Evolutionary conservation across 2,888 invertebrate genomes (phyloP), one percentile per base, ranked within the genome.

Genomic region (Plagiodera versicolora): DNA sequence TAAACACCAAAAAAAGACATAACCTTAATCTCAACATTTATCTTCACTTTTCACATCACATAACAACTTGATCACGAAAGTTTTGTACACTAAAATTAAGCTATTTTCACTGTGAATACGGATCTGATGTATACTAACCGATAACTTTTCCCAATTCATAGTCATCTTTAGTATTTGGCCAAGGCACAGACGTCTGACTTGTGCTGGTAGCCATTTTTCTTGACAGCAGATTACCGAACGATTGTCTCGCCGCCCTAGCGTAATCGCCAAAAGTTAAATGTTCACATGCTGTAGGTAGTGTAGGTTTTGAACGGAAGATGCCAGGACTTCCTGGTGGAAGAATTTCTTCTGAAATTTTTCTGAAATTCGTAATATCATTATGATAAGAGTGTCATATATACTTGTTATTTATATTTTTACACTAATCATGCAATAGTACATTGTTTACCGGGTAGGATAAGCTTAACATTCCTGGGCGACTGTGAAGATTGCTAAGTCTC

Each of bases 121-220:
- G 70, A 63, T 67, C 63, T 57, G 58, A 59, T 65, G 44, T 66
- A 67, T 77, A 86, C 87, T 84, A 82, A 92, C 94, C 94, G 77
- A 97, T 96, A 75, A 96, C 92, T 83, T 96, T 95, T 72, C 90
- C 88, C 74, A 97, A 82, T 82, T 95, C 94, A 82, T 97, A 97
- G 81, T 94, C 93, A 77, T 94, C 92, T 81, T 92, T 91, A 76
- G 87, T 89, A 83, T 94, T 95, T 67, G 95, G 90, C 96, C 96
- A 96, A 79, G 86, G 79, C 70, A 77, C 72, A 69, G 76, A 73
- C 76, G 81, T 77, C 74, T 82, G 82, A 70, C 82, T 81, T 74
- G 81, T 81, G 74, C 82, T 80, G 68, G 82, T 81, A 80, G 84
- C 84, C 85, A 86, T 85, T 82, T 86, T 86, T 80, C 82, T 83